Percentiles rank a stretch among this genome's conserved stretches.
phyloP scores from a whole-genome alignment of 2,797 vertebrate species.

The Parambassis ranga region DNA sequence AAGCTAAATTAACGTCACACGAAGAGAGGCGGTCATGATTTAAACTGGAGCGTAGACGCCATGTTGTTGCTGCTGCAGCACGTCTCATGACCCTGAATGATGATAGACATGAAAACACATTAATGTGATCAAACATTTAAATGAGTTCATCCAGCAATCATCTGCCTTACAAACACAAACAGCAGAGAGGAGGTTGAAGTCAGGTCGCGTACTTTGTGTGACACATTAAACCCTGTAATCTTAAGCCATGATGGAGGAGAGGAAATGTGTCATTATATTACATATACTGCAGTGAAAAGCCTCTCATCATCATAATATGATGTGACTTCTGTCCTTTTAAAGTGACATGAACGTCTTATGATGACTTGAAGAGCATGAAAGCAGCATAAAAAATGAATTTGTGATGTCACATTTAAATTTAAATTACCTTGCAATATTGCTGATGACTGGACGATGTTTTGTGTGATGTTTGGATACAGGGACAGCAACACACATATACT shows the following conservation, averaged over 20 bases:
- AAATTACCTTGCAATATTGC: too few species aligned
- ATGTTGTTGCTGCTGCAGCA: conserved; percentile 13
- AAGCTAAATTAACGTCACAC: conserved; percentile 68
- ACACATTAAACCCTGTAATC: conserved; percentile 24
- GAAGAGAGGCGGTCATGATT: conserved; percentile 58
- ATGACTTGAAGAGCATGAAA: too few species aligned
- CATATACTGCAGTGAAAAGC: not conserved
- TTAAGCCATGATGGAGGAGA: conserved; percentile 4
- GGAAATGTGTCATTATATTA: too few species aligned
- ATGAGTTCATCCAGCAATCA: conserved; percentile 18
- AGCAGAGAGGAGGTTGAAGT: conserved; percentile 31
- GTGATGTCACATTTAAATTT: not conserved
- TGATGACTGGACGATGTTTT: too few species aligned
- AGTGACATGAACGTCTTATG: too few species aligned
- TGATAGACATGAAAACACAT: conserved; percentile 23
- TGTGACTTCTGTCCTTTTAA: too few species aligned
- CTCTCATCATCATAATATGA: conserved; percentile 7
- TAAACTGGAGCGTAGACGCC: conserved; percentile 40
- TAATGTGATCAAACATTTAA: conserved; percentile 2
- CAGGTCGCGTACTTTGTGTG: conserved; percentile 26
- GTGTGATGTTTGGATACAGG: too few species aligned
- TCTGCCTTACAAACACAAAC: conserved; percentile 10
- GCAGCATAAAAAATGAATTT: too few species aligned
- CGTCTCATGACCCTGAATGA: conserved; percentile 14
- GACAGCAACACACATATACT: too few species aligned